Evolutionary conservation across 2,888 invertebrate genomes (phyloP), one percentile per base, ranked within the genome.

Genomic region (Eupithecia tripunctaria): DNA sequence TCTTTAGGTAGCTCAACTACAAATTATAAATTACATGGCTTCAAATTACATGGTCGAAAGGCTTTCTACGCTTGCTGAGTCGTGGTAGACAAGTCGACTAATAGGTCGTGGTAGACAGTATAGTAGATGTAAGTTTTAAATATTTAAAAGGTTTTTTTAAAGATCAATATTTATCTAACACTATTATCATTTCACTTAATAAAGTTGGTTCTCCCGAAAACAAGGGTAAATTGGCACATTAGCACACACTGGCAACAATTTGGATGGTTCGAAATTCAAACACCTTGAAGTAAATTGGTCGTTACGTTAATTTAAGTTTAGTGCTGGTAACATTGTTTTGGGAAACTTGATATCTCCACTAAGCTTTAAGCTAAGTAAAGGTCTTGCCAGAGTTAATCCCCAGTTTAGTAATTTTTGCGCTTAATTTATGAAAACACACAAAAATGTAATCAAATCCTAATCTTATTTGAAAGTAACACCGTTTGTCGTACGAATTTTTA

Each of bases 201-300:
- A 74, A 77, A 56, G 56, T 56, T 77, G 25, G 56, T 65, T 76
- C 69, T 71, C 75, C 78, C 71, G 65, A 75, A 82, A 84, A 82
- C 76, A 79, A 78, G 75, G 77, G 80, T 79, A 80, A 85, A 84
- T 83, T 81, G 79, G 79, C 76, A 68, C 75, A 81, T 84, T 82
- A 81, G 73, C 73, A 78, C 78, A 81, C 78, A 72, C 77, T 78
- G 78, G 70, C 78, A 78, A 79, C 82, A 83, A 81, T 81, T 82
- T 79, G 68, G 78, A 73, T 74, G 76, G 74, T 76, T 72, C 74
- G 81, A 82, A 86, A 86, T 85, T 83, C 79, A 79, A 78, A 79
- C 78, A 81, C 81, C 84, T 85, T 83, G 79, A 74, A 75, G 75
- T 72, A 84, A 88, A 88, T 86, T 87, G 87, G 83, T 80, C 81